Conservation (phyloP, 2,797 vertebrate species). For the Ceyx erithaca region DNA sequence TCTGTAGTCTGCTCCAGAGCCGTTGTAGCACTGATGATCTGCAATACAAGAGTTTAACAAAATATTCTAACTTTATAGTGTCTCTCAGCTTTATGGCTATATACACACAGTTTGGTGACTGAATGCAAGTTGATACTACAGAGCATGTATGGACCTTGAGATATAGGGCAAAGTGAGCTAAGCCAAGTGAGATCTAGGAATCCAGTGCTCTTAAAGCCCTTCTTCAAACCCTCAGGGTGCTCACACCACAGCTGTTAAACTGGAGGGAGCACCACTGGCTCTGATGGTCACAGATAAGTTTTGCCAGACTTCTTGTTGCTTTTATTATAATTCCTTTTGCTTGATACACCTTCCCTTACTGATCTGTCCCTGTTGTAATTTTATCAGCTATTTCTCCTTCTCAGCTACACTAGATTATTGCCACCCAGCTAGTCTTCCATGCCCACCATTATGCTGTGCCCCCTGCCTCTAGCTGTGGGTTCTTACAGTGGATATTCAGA, state of each 20-base stretch:
- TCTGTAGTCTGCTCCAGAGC: slow-evolving; percentile 90
- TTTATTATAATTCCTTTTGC: neutral
- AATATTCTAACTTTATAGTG: neutral
- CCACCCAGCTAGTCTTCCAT: neutral
- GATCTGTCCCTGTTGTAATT: neutral
- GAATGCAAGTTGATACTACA: neutral
- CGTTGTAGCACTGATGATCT: slow-evolving; percentile 95
- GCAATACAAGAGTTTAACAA: slow-evolving; percentile 73
- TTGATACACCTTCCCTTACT: neutral
- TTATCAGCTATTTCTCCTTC: neutral
- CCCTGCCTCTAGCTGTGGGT: neutral
- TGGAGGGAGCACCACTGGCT: neutral
- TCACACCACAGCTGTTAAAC: neutral
- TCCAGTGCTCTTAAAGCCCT: neutral
- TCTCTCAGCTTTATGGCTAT: neutral
- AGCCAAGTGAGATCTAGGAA: neutral
- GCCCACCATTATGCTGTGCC: neutral
- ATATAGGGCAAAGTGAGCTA: neutral
- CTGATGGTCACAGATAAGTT: accelerated
- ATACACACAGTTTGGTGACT: neutral
- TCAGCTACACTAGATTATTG: neutral
- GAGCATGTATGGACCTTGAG: neutral
- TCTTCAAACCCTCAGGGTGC: neutral
- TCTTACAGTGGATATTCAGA: neutral
- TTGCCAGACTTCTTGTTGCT: neutral